These are phyloP conservation scores for Chrysolina americana DNA, from an alignment of 2,888 invertebrate species.

Conservation along the genomic window DNA sequence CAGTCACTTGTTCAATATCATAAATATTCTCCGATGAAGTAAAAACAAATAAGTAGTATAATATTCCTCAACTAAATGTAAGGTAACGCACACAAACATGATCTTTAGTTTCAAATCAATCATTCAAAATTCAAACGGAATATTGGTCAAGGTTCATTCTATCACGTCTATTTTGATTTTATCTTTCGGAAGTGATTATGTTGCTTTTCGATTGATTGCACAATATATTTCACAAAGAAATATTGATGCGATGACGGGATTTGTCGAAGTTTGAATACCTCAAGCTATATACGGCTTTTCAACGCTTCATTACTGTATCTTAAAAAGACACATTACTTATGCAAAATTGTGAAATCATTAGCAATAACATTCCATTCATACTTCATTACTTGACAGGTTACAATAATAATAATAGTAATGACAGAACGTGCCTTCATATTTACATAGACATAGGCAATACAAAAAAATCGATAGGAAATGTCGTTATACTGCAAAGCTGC, in stretches of 20 bases:
- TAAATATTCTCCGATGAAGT: no score
- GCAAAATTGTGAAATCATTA: background rate
- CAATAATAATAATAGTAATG: no score
- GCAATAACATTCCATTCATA: background rate
- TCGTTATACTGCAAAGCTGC: no score
- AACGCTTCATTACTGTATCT: no score
- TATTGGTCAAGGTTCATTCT: conserved; percentile 1
- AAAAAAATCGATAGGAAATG: no score
- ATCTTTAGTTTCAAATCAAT: background rate
- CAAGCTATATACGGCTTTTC: no score
- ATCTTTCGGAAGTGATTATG: conserved; percentile 12
- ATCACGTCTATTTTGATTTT: conserved; percentile 11
- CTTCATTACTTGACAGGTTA: background rate
- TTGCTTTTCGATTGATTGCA: conserved; percentile 7
- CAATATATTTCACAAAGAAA: conserved; percentile 16
- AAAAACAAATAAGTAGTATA: no score
- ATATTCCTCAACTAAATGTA: no score
- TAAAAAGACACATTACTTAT: background rate
- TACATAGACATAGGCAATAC: no score
- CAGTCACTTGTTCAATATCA: no score
- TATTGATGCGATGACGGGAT: conserved; percentile 11
- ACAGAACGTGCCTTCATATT: no score
- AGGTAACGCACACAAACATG: background rate
- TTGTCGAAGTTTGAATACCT: background rate
- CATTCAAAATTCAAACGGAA: background rate